A percentile compares a stretch with the other conserved stretches of the same genome.
Evolutionary conservation across 2,797 vertebrate genomes (phyloP).

Genomic region (Pseudocheirus occidentalis): DNA sequence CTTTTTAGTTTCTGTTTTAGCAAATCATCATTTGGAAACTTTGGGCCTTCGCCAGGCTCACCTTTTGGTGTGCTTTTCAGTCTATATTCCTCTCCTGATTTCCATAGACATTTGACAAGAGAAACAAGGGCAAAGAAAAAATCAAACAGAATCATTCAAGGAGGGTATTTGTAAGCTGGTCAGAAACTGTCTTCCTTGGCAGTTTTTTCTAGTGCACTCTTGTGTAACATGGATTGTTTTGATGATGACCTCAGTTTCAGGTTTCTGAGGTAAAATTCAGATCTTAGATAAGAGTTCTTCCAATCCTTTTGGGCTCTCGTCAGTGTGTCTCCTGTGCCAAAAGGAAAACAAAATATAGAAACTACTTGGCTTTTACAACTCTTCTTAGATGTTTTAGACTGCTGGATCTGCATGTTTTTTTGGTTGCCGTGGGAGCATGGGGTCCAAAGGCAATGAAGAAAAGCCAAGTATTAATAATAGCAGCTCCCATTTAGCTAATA

Average conservation of each 20-base stretch:
- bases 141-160: background rate
- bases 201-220: background rate
- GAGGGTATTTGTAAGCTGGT: background rate
- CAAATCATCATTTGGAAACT: background rate
- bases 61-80: background rate
- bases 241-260: background rate
- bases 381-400: background rate
- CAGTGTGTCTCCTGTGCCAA: background rate
- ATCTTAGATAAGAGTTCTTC: background rate
- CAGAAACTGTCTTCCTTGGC: background rate
- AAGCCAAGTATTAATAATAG: background rate
- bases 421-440: background rate
- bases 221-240: background rate
- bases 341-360: slow-evolving; percentile 20
- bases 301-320: background rate
- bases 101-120: slow-evolving; percentile 9
- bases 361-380: background rate
- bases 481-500: background rate
- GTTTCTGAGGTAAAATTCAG: background rate
- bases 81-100: background rate
- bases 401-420: background rate
- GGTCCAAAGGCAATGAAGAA: background rate
- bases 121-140: background rate
- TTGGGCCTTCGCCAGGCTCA: fast-evolving
- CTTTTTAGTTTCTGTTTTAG: background rate